These are phyloP conservation scores for Fissipunctia ypsillon DNA, from an alignment of 2,888 invertebrate genomes.

Conservation along the genomic window DNA sequence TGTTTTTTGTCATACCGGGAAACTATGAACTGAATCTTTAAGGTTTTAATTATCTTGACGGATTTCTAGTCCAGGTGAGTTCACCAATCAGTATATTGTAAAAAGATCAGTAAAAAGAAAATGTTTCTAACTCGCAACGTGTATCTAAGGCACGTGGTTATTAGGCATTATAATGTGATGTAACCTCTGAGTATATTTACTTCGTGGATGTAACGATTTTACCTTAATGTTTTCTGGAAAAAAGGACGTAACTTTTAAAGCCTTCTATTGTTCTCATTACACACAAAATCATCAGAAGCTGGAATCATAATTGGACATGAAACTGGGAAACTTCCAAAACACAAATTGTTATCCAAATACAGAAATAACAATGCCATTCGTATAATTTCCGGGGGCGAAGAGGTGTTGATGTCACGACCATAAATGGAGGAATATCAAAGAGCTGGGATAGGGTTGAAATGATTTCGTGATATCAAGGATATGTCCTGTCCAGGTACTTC, in stretches of 20 bases:
- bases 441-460: conserved; percentile 39
- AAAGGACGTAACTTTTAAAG: not conserved
- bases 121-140: not conserved
- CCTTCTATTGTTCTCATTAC: not conserved
- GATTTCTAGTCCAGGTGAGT: not conserved
- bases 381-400: conserved; percentile 24
- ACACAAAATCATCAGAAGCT: not conserved
- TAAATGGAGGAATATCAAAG: conserved; percentile 55
- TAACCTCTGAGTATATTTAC: not conserved
- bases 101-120: not conserved
- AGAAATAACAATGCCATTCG: conserved; percentile 34
- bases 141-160: not conserved
- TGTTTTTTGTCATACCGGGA: not conserved
- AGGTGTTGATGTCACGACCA: conserved; percentile 54
- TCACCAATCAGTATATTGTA: not conserved
- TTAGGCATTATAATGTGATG: too few relatives aligned
- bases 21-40: not conserved
- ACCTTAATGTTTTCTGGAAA: not conserved
- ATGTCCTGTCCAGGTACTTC: not conserved
- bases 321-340: conserved; percentile 14
- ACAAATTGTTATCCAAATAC: conserved; percentile 33
- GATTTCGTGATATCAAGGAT: not conserved
- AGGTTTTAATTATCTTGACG: conserved; percentile 2
- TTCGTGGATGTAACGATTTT: not conserved
- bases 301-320: not conserved